Conservation (phyloP, 2,113 vertebrate species). For the Origma solitaria region DNA sequence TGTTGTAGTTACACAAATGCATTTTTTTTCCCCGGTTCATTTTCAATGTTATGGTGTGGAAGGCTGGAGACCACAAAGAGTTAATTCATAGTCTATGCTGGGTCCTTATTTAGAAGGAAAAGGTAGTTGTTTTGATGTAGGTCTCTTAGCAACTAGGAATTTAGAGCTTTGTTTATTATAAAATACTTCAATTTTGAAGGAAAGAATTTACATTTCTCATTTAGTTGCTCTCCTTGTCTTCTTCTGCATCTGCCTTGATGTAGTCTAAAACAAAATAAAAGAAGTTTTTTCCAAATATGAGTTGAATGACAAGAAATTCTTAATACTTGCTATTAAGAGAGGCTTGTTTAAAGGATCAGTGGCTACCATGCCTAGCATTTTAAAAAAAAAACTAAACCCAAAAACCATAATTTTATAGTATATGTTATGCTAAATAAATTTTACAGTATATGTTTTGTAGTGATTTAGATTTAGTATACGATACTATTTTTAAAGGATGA, state of each 20-base stretch:
- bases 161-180: conserved; percentile 64
- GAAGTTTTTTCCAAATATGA: conserved; percentile 21
- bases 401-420: accelerated
- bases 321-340: background rate
- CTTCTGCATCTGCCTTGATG: background rate
- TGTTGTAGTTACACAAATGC: background rate
- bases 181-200: conserved; percentile 62
- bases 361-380: background rate
- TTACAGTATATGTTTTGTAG: background rate
- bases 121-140: conserved; percentile 59
- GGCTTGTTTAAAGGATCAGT: background rate
- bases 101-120: conserved; percentile 55
- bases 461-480: background rate
- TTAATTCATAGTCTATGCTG: conserved; percentile 61
- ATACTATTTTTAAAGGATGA: background rate
- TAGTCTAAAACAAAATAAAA: background rate
- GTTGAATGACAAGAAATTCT: conserved; percentile 19
- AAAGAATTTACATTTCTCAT: conserved; percentile 50
- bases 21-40: background rate
- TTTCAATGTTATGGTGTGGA: background rate
- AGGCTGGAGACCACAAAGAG: conserved; percentile 47
- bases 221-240: conserved; percentile 17
- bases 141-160: conserved; percentile 75
- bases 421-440: too few species aligned
- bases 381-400: background rate